Conservation (phyloP, 2,113 vertebrate genomes). For the Himantopus leucocephalus region DNA sequence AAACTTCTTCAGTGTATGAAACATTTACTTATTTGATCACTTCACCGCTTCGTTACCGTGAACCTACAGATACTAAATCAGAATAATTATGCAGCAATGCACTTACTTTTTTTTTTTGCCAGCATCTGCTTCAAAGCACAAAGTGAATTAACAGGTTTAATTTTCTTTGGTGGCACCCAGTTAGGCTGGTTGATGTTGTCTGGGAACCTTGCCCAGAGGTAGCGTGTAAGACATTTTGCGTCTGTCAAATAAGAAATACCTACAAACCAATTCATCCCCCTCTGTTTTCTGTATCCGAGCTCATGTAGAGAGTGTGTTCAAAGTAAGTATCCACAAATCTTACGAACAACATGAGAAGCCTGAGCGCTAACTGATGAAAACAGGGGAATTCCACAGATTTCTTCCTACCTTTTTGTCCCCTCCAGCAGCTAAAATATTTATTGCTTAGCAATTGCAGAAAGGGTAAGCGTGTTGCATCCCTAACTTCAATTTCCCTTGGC, state of each 20-base stretch:
- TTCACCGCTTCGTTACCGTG: fast-evolving
- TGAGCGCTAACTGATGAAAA: neutral
- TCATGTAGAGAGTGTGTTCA: neutral
- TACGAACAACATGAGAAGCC: neutral
- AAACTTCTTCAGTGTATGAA: neutral
- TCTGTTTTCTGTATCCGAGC: neutral
- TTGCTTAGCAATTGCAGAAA: neutral
- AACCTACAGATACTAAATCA: neutral
- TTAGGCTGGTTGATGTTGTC: neutral
- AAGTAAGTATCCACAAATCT: neutral
- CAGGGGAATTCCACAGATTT: neutral
- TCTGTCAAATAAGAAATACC: neutral
- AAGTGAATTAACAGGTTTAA: conserved; percentile 5
- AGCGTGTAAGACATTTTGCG: neutral
- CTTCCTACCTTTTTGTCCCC: neutral
- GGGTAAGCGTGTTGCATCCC: neutral
- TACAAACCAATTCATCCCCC: neutral
- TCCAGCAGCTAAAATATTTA: neutral
- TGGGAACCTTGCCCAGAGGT: conserved; percentile 24
- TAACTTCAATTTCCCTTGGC: neutral
- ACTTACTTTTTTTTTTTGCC: neutral
- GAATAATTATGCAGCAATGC: neutral
- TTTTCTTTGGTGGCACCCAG: neutral
- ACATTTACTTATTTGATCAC: neutral
- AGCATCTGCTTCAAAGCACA: neutral